Evolutionary conservation across 1,140 invertebrate genomes (phyloP).

Genomic region (Drosophila murphyi): DNA sequence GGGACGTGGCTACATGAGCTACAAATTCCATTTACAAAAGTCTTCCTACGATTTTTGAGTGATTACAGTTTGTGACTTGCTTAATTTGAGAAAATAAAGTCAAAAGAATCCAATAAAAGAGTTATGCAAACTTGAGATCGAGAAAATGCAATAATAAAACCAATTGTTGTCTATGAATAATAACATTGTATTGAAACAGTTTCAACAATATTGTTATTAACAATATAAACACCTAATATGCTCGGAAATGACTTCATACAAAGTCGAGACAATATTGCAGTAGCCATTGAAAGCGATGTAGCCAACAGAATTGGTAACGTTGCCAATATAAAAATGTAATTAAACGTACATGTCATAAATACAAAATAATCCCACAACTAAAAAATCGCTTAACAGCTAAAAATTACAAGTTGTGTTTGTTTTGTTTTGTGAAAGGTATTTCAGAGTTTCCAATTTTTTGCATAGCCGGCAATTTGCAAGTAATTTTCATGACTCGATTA

Average conservation of each 20-base stretch:
- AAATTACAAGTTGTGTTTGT: neutral
- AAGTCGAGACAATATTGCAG: too few species aligned
- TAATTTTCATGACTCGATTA: slow-evolving; percentile 69
- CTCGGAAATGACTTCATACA: too few species aligned
- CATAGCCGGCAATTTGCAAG: slow-evolving; percentile 71
- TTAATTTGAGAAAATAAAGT: slow-evolving; percentile 3
- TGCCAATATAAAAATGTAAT: too few species aligned
- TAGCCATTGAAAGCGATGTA: too few species aligned
- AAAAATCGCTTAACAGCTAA: neutral
- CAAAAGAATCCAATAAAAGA: neutral
- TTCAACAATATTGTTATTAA: too few species aligned
- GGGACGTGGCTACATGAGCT: slow-evolving; percentile 18
- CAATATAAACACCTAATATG: too few species aligned
- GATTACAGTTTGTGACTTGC: slow-evolving; percentile 21
- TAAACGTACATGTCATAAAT: neutral
- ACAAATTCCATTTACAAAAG: slow-evolving; percentile 18
- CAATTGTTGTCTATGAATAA: too few species aligned
- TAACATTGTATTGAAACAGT: too few species aligned
- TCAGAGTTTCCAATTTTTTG: neutral
- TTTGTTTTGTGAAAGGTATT: neutral
- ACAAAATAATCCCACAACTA: neutral
- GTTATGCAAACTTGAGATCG: neutral
- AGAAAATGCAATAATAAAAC: too few species aligned
- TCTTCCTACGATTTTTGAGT: slow-evolving; percentile 30
- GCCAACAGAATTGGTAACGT: too few species aligned